Evolutionary conservation across 1,140 invertebrate genomes (phyloP).

Genomic region (Zaprionus taronus): DNA sequence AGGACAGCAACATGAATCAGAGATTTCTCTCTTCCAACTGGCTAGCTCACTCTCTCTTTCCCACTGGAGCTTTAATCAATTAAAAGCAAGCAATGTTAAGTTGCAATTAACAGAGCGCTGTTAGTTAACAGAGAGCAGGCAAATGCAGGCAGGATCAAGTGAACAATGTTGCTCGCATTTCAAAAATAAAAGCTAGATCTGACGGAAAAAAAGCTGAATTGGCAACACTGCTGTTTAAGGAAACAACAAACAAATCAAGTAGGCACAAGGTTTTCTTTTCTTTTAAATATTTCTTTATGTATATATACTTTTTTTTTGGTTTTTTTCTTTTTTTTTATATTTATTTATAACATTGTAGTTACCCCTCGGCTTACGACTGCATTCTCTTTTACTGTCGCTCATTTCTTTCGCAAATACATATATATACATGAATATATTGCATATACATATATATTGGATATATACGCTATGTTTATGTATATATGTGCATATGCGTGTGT

Average conservation of each 20-base stretch:
- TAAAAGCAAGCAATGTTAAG: not conserved
- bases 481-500: conserved; percentile 15
- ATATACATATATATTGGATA: conserved; percentile 12
- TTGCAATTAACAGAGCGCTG: conserved; percentile 4
- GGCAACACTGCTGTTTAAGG: not conserved
- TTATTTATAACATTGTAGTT: conserved; percentile 64
- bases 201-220: not conserved
- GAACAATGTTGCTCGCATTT: not conserved
- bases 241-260: conserved; percentile 10
- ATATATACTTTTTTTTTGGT: conserved; percentile 35
- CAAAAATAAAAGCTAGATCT: no score
- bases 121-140: conserved; percentile 25
- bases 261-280: conserved; percentile 9
- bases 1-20: not conserved
- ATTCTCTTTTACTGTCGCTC: conserved; percentile 12
- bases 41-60: not conserved
- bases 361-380: conserved; percentile 38
- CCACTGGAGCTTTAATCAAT: not conserved
- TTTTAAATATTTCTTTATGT: conserved; percentile 49
- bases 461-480: conserved; percentile 26
- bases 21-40: not conserved
- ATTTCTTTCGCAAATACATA: conserved; percentile 21
- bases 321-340: conserved; percentile 25
- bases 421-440: conserved; percentile 14
- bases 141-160: no score